phyloP scores from a whole-genome alignment of 2,797 vertebrate species.

The Amniataba percoides region DNA sequence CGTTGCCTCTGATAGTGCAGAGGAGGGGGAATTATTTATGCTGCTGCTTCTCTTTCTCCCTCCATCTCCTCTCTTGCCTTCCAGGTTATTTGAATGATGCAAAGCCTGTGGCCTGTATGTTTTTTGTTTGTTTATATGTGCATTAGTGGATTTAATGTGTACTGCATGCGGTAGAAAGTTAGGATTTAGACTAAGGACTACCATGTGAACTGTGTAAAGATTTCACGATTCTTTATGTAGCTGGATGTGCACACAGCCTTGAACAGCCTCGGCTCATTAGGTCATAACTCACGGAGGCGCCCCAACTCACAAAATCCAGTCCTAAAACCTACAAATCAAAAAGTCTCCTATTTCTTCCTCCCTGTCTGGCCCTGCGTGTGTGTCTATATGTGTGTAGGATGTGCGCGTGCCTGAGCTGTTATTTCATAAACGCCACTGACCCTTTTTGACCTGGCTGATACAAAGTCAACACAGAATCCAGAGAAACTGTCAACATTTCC shows the following conservation, averaged over 20 bases:
- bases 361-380: constrained; percentile 6
- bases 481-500: constrained; percentile 59
- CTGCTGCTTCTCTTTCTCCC: constrained; percentile 32
- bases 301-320: constrained; percentile 16
- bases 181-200: constrained; percentile 10
- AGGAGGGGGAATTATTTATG: constrained; percentile 63
- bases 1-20: constrained; percentile 55
- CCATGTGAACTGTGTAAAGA: constrained; percentile 20
- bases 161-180: constrained; percentile 21
- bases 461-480: constrained; percentile 64
- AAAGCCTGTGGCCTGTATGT: constrained; percentile 50
- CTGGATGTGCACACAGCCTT: constrained; percentile 26
- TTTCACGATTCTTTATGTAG: constrained; percentile 44
- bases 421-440: constrained; percentile 35
- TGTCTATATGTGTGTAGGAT: constrained; percentile 19
- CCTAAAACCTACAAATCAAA: constrained; percentile 38
- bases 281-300: constrained; percentile 34
- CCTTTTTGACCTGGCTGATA: constrained; percentile 50
- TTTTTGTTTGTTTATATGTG: constrained; percentile 45
- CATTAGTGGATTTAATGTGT: constrained; percentile 23
- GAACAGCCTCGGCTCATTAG: constrained; percentile 20
- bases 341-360: constrained; percentile 8
- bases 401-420: constrained; percentile 26
- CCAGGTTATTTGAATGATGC: constrained; percentile 60
- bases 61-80: constrained; percentile 42